phyloP scores from a whole-genome alignment of 2,797 vertebrate species.

The Pseudocheirus occidentalis region DNA sequence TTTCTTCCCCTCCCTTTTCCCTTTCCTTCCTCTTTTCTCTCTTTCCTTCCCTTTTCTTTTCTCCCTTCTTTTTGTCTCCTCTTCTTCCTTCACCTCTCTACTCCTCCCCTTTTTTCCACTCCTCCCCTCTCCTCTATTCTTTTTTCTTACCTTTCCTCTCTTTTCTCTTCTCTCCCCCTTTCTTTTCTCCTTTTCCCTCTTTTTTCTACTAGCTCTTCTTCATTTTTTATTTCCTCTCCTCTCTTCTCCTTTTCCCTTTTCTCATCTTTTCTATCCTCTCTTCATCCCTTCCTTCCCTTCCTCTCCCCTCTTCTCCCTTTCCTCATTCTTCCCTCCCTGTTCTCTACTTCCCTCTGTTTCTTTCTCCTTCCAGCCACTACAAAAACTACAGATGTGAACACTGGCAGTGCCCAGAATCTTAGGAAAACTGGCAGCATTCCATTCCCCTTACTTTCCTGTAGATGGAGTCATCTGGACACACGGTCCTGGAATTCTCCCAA shows the following conservation, averaged over 20 bases:
- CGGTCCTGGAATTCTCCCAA: not conserved
- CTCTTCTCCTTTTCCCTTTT: not conserved
- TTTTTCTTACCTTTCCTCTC: not conserved
- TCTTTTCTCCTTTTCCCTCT: not conserved
- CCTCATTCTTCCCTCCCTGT: not conserved
- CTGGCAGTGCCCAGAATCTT: not conserved
- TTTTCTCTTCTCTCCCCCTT: not conserved
- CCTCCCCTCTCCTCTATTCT: not conserved
- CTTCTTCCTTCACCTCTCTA: no score
- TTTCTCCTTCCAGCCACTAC: not conserved
- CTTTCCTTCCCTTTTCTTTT: not conserved
- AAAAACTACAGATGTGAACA: not conserved
- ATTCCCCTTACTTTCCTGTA: slow-evolving; percentile 19
- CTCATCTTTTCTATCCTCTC: not conserved
- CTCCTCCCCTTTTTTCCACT: not conserved
- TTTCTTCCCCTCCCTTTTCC: not conserved
- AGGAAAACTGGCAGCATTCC: slow-evolving; percentile 17
- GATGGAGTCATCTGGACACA: not conserved
- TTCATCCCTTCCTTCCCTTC: not conserved
- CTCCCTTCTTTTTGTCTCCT: not conserved
- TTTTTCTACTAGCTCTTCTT: not conserved
- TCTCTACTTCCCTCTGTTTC: not conserved
- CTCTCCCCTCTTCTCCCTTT: not conserved
- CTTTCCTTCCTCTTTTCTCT: not conserved
- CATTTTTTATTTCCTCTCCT: not conserved